Conservation (phyloP, 1,140 invertebrate genomes). For the Drosophila pseudoobscura region DNA sequence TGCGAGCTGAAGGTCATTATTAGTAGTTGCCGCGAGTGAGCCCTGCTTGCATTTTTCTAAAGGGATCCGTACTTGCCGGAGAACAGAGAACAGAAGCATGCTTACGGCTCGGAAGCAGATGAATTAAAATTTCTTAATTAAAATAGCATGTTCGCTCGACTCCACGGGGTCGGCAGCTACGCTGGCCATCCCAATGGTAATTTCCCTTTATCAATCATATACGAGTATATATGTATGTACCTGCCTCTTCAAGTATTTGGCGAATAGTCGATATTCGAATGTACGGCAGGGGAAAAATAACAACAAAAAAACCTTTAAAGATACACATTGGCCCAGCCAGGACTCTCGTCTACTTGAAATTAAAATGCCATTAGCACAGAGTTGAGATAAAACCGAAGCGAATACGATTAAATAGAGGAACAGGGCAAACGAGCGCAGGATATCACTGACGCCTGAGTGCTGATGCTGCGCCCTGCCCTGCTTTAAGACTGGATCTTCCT, state of each 20-base stretch:
- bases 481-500: conserved; percentile 26
- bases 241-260: conserved; percentile 15
- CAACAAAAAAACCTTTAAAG: conserved; percentile 13
- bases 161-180: neutral
- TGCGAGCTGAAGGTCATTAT: conserved; percentile 32
- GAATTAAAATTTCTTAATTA: conserved; percentile 57
- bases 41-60: conserved; percentile 24
- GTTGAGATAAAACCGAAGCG: conserved; percentile 54
- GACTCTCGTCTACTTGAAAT: conserved; percentile 50
- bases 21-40: conserved; percentile 33
- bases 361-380: conserved; percentile 72
- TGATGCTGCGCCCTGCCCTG: conserved; percentile 2
- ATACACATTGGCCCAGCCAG: conserved; percentile 22
- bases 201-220: conserved; percentile 39
- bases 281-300: conserved; percentile 8
- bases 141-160: conserved; percentile 29
- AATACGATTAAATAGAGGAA: conserved; percentile 20
- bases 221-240: conserved; percentile 3
- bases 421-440: neutral
- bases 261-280: neutral
- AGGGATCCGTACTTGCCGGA: conserved; percentile 12
- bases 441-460: conserved; percentile 24
- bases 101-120: conserved; percentile 9
- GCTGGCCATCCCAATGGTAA: conserved; percentile 17
- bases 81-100: conserved; percentile 24